A percentile compares a stretch with the other conserved stretches of the same genome.
phyloP scores from a whole-genome alignment of 2,888 invertebrate species.

The Platynereis dumerilii region DNA sequence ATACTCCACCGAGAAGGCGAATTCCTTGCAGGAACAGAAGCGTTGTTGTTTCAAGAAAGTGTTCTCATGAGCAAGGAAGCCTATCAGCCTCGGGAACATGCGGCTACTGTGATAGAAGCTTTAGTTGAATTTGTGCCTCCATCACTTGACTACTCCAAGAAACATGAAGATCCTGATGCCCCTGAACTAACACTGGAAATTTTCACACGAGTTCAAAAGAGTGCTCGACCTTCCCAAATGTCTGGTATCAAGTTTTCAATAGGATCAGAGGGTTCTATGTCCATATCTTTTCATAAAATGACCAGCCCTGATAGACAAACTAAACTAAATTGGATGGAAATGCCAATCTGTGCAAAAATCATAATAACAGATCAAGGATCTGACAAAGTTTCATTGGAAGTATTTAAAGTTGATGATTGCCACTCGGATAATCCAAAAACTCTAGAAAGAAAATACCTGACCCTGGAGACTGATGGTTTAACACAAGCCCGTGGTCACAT shows the following conservation, averaged over 20 bases:
- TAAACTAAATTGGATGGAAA: background rate
- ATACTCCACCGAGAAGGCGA: background rate
- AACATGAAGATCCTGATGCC: background rate
- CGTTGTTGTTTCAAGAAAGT: constrained; percentile 1
- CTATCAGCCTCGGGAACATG: background rate
- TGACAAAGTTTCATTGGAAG: background rate
- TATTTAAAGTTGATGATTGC: too few species aligned
- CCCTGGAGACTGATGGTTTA: too few species aligned
- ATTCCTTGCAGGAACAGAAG: background rate
- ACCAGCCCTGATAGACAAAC: background rate
- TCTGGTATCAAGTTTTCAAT: background rate
- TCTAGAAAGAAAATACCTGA: too few species aligned
- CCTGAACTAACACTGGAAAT: background rate
- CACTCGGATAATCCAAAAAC: too few species aligned
- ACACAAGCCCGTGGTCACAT: too few species aligned
- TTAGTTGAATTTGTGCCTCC: background rate
- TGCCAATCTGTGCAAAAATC: background rate
- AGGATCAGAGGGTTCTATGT: background rate
- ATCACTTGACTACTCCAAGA: background rate
- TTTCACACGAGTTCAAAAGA: background rate
- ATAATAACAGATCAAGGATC: background rate
- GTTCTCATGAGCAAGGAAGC: background rate
- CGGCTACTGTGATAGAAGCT: background rate
- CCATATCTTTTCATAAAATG: background rate
- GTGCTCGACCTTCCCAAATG: background rate